Base-by-base conservation (phyloP, 1,140 invertebrate species). In the Atta cephalotes region DNA sequence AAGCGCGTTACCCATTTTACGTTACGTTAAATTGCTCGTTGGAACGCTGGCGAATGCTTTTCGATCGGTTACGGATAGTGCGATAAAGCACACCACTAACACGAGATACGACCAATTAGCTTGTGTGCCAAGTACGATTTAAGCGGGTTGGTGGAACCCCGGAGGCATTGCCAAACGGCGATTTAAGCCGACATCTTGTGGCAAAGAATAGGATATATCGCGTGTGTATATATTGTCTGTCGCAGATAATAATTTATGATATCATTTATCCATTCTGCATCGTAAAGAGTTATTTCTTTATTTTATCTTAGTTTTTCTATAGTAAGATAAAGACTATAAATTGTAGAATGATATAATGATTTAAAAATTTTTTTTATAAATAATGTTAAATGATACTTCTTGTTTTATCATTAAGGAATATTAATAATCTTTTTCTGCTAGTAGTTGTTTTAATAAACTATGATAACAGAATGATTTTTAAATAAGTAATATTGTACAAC, bases 71-170 rank as follows among this genome's bases (percentile, higher is more conserved):
- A 92, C 92, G 93, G 91, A 94, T 92, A 90, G 91, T 84, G 89
- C 88, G 92, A 94, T 93, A 93, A 93, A 94, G 91, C 92, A 92
- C 93, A 89, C 82, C 76, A 6, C 84, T 87, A 91, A 87, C 90
- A 87, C 91, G 89, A 92, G 91, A 91, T 93, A 94, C 90, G 92
- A 92, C 92, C 93, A 94, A 95, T 95, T 95, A 94, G 90, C 90
- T 89, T 84, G 88, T 90, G 92, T 94, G 93, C 93, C 93, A 94
- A 94, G 87, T 92, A 91, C 87, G 87, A 91, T 87, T 92, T 92
- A 91, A 92, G 92, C 88, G 89, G 21, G 85, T 49, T 58, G 71
- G 70, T 56, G 82, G 63, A 62, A 28, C 74, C 58, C 51, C 51
- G 56, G 60, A 65, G 35, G 76, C 88, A 89, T 87, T 89, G 92